A percentile compares a stretch with the other conserved stretches of the same genome.
phyloP scores from a whole-genome alignment of 2,113 vertebrate species.

The Chinchilla lanigera region DNA sequence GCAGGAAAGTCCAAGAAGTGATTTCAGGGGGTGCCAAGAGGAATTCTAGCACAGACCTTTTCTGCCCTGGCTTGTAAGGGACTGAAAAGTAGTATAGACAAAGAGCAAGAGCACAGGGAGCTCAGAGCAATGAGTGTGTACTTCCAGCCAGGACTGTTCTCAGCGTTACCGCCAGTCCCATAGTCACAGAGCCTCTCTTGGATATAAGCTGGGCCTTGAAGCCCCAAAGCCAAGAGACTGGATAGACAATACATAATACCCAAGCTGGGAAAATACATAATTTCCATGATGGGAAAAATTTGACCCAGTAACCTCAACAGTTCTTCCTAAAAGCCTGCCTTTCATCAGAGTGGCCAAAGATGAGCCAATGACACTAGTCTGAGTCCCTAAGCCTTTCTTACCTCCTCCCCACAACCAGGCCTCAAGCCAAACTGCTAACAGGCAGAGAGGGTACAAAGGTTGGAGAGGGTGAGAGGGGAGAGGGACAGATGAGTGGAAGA shows the following conservation, averaged over 20 bases:
- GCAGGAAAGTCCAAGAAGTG: neutral
- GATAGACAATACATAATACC: neutral
- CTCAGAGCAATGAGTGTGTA: neutral
- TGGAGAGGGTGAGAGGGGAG: neutral
- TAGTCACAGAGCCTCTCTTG: neutral
- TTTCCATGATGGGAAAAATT: neutral
- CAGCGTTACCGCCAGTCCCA: neutral
- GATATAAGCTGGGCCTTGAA: neutral
- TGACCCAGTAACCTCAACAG: neutral
- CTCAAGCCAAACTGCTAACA: neutral
- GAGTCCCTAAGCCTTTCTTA: neutral
- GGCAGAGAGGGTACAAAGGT: neutral
- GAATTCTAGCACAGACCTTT: neutral
- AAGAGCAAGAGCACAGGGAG: too few species aligned
- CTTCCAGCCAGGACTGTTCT: neutral
- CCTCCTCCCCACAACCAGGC: neutral
- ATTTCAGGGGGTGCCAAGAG: neutral
- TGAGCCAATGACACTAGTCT: neutral
- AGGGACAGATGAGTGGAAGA: neutral
- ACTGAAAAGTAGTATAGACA: neutral
- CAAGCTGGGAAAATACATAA: neutral
- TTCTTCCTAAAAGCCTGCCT: neutral
- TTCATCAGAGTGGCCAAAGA: neutral
- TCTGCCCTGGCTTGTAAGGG: neutral
- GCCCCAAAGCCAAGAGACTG: neutral